phyloP scores from a whole-genome alignment of 1,140 invertebrate genomes.

The Drosophila quadrilineata region DNA sequence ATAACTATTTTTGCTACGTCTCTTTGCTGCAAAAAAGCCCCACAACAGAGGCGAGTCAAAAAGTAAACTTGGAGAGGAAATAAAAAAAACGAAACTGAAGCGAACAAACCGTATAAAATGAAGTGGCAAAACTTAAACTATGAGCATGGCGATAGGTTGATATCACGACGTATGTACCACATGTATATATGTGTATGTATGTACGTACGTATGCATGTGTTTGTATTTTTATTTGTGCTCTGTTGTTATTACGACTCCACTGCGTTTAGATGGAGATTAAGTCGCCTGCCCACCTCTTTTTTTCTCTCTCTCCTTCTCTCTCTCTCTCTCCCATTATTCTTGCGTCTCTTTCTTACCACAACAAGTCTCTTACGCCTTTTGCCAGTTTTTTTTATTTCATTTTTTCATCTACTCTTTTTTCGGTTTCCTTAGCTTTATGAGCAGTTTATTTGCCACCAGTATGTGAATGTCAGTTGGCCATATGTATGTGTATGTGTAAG shows the following conservation, averaged over 20 bases:
- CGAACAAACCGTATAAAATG: conserved; percentile 62
- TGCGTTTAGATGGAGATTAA: conserved; percentile 79
- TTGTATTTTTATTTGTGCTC: conserved; percentile 72
- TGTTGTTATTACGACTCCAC: conserved; percentile 77
- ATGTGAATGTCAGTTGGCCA: neutral
- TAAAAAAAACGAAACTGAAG: neutral
- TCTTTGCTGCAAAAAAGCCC: conserved; percentile 1
- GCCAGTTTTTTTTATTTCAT: conserved; percentile 52
- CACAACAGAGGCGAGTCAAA: conserved; percentile 38
- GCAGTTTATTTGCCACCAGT: conserved; percentile 66
- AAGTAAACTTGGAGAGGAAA: conserved; percentile 27
- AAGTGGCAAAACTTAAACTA: conserved; percentile 78
- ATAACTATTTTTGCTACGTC: conserved; percentile 23
- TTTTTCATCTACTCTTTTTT: too few species aligned
- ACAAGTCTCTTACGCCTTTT: conserved; percentile 31
- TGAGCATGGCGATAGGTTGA: conserved; percentile 42
- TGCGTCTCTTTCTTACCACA: conserved; percentile 8
- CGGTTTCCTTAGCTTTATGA: too few species aligned
- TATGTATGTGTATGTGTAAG: conserved; percentile 1
- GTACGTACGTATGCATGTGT: conserved; percentile 16
- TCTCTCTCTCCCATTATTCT: neutral
- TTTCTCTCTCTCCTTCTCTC: neutral
- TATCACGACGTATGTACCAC: too few species aligned
- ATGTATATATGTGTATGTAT: conserved; percentile 27
- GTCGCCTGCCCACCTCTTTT: conserved; percentile 40